phyloP scores from a whole-genome alignment of 2,797 vertebrate genomes.

The Nyctibius grandis region DNA sequence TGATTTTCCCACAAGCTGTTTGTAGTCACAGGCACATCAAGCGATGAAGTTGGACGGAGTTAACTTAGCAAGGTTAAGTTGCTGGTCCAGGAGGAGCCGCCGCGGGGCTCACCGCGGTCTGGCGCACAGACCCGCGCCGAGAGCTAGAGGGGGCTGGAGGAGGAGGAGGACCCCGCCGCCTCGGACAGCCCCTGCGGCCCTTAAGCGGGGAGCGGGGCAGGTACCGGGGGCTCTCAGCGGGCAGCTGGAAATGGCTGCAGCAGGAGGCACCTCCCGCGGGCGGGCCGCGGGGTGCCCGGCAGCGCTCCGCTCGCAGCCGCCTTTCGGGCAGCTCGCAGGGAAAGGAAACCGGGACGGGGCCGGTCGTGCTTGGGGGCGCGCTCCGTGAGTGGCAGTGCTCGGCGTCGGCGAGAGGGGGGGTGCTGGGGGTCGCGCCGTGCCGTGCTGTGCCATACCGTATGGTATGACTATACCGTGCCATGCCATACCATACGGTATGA shows the following conservation, averaged over 20 bases:
- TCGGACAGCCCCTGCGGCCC: neutral
- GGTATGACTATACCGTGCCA: too few species aligned
- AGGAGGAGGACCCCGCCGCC: neutral
- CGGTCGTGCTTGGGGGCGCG: neutral
- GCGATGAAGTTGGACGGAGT: rapidly evolving
- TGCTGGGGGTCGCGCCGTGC: neutral
- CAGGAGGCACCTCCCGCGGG: neutral
- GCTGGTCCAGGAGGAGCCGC: too few species aligned
- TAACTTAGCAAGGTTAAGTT: too few species aligned
- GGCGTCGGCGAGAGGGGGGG: too few species aligned
- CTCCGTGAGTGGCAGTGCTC: too few species aligned
- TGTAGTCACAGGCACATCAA: rapidly evolving
- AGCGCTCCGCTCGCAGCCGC: neutral
- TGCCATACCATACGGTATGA: too few species aligned
- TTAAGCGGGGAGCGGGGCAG: neutral
- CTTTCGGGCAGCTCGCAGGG: neutral
- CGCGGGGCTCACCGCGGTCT: neutral
- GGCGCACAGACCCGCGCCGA: neutral
- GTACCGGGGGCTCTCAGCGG: neutral
- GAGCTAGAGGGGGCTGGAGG: too few species aligned
- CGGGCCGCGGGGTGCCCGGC: rapidly evolving
- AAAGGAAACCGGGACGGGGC: too few species aligned
- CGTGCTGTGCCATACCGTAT: too few species aligned
- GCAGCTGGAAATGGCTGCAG: neutral
- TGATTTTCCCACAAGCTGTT: rapidly evolving